phyloP scores from a whole-genome alignment of 2,888 invertebrate species.

The Megaustenia siamemsis region DNA sequence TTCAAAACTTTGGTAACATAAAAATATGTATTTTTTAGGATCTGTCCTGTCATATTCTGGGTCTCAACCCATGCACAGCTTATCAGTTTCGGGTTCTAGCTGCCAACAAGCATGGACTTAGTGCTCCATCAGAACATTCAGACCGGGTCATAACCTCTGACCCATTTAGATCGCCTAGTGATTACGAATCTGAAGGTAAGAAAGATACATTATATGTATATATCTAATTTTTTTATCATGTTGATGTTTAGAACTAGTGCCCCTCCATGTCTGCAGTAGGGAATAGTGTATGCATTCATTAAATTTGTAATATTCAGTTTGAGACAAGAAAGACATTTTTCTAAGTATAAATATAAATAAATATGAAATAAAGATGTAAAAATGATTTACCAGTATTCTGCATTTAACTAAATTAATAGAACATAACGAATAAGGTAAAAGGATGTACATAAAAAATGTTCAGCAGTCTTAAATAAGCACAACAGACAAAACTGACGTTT shows the following conservation, averaged over 20 bases:
- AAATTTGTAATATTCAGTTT: no score
- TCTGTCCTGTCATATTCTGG: slow-evolving; percentile 84
- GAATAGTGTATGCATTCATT: background rate
- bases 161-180: slow-evolving; percentile 53
- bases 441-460: no score
- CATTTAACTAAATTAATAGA: no score
- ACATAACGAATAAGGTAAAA: no score
- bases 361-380: no score
- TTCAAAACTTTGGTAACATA: no score
- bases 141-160: slow-evolving; percentile 67
- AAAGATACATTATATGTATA: background rate
- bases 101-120: slow-evolving; percentile 86
- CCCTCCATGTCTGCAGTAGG: background rate
- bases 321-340: no score
- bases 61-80: slow-evolving; percentile 83
- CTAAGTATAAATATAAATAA: no score
- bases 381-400: no score
- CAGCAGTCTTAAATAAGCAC: no score
- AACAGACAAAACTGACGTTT: no score
- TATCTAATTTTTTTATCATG: background rate
- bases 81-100: slow-evolving; percentile 89
- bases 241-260: background rate
- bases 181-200: slow-evolving; percentile 72
- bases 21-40: no score
- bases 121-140: slow-evolving; percentile 71